These are phyloP conservation scores for Eumaeus atala DNA, from an alignment of 1,140 invertebrate genomes.

Conservation along the genomic window DNA sequence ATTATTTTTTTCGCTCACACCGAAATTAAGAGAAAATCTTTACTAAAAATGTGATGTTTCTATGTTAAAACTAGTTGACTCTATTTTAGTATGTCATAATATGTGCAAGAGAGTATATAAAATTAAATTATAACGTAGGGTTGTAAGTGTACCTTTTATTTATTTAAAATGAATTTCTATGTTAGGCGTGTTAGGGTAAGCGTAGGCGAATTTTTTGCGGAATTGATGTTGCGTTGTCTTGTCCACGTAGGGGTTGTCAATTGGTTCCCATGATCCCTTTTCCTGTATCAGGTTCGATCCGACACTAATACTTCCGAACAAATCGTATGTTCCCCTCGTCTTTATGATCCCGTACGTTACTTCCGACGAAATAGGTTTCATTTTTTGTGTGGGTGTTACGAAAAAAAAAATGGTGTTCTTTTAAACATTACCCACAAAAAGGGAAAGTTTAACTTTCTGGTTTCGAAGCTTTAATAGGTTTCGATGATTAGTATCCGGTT, in stretches of 20 bases:
- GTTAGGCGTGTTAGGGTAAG: slow-evolving; percentile 14
- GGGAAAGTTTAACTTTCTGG: no score
- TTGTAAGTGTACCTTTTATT: slow-evolving; percentile 27
- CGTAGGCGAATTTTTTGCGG: slow-evolving; percentile 20
- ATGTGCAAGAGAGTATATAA: slow-evolving; percentile 47
- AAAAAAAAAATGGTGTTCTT: no score
- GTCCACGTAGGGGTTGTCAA: not conserved
- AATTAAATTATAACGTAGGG: slow-evolving; percentile 56
- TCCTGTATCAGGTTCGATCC: no score
- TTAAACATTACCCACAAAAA: no score
- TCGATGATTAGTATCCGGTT: no score
- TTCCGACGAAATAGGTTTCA: no score
- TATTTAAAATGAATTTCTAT: slow-evolving; percentile 23
- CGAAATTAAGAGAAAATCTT: slow-evolving; percentile 30
- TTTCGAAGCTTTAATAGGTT: no score
- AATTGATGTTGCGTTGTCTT: slow-evolving; percentile 21
- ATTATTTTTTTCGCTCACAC: slow-evolving; percentile 40
- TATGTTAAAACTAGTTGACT: slow-evolving; percentile 50
- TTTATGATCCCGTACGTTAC: slow-evolving; percentile 1
- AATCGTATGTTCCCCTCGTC: not conserved
- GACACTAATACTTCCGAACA: slow-evolving; percentile 1
- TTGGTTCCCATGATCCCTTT: not conserved
- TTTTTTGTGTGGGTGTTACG: no score
- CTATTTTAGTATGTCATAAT: slow-evolving; percentile 60
- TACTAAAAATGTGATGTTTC: slow-evolving; percentile 55